Evolutionary conservation across 2,797 vertebrate genomes (phyloP).

Genomic region (Avahi laniger): DNA sequence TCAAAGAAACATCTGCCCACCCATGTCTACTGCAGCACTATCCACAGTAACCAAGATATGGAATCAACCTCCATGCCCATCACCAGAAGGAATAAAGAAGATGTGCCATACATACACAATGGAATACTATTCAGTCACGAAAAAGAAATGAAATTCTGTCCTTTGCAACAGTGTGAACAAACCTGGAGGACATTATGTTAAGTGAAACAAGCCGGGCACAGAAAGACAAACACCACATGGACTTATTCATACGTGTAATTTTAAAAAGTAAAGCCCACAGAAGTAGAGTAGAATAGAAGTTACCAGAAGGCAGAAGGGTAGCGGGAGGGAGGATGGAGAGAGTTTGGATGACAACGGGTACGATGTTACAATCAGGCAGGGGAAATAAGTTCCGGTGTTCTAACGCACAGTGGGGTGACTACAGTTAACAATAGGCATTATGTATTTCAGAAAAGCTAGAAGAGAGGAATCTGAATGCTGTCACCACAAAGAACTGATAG

Average conservation of each 20-base stretch:
- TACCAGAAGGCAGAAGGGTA: not conserved
- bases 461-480: not conserved
- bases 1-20: not conserved
- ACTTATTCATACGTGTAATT: not conserved
- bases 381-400: not conserved
- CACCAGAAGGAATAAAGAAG: not conserved
- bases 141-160: not conserved
- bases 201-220: not conserved
- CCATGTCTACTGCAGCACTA: too few relatives aligned
- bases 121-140: not conserved
- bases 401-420: not conserved
- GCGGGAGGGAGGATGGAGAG: not conserved
- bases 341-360: not conserved
- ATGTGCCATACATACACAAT: not conserved
- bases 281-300: not conserved
- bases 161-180: not conserved
- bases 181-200: not conserved
- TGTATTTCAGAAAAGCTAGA: not conserved
- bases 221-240: not conserved
- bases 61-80: not conserved
- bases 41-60: too few relatives aligned
- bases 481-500: not conserved
- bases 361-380: not conserved
- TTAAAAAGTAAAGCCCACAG: not conserved
- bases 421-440: not conserved